phyloP scores from a whole-genome alignment of 64 coral and sea anemone species.

The Astreopora myriophthalma region DNA sequence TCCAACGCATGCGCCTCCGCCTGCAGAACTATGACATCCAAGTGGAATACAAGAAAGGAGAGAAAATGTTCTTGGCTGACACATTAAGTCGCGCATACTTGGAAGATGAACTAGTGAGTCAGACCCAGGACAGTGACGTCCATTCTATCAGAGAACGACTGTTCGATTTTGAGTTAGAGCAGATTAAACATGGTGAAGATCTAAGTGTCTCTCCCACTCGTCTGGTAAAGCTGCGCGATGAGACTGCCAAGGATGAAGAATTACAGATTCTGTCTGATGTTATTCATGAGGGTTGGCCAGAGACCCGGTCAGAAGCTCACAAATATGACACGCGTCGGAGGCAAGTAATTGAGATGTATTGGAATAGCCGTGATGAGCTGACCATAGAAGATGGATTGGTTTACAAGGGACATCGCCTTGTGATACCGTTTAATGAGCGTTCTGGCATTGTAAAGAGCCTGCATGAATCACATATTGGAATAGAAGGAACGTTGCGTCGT shows the following conservation, averaged over 20 bases:
- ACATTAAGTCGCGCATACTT: constrained; percentile 6
- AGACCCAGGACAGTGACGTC: not conserved
- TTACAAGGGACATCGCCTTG: constrained; percentile 10
- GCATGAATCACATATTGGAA: constrained; percentile 37
- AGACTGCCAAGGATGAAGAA: constrained; percentile 1
- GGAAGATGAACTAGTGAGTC: not conserved
- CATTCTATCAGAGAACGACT: not conserved
- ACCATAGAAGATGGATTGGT: constrained; percentile 21
- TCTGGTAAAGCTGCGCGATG: not conserved
- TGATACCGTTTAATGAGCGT: constrained; percentile 23
- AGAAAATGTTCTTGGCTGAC: constrained; percentile 4
- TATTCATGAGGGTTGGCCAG: constrained; percentile 29
- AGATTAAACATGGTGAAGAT: constrained; percentile 5
- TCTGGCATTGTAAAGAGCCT: constrained; percentile 18
- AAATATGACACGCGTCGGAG: not conserved
- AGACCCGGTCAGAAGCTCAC: not conserved
- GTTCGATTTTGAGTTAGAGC: constrained; percentile 19
- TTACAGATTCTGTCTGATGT: not conserved
- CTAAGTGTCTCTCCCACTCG: not conserved
- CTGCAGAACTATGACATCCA: constrained; percentile 17
- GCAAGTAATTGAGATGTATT: constrained; percentile 19
- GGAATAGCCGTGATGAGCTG: constrained; percentile 44
- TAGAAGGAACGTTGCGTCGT: constrained; percentile 14
- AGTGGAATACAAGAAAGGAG: constrained; percentile 20
- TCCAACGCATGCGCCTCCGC: not conserved